Evolutionary conservation across 2,888 invertebrate genomes (phyloP), one percentile per base, ranked within the genome.

Genomic region (Spodoptera littoralis): DNA sequence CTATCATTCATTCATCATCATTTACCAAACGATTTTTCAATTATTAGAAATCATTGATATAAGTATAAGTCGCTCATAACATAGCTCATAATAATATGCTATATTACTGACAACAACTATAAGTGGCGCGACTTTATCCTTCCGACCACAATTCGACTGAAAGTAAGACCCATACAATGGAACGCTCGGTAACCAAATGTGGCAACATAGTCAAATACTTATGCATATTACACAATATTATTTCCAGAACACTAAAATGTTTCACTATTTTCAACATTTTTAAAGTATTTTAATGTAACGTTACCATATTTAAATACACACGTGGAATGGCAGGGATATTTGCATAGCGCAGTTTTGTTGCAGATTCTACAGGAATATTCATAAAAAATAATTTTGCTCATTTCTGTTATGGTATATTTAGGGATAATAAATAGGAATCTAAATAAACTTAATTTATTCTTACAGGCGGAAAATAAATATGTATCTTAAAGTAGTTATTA

Each of bases 201-300:
- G 8, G 9, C 9, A 36, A 9, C 36, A 36, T 36, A 36, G 5
- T 36, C 36, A 36, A 36, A 36, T 36, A n/a, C n/a, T n/a, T n/a
- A 36, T 36, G 36, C 6, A 36, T 36, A 36, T 27, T 67, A 73
- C 73, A 67, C 73, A 76, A 73, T 77, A 73, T 76, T 72, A 65
- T 63, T 53, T 56, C 45, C 62, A 66, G 49, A 59, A 62, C 59
- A 60, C 60, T 60, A 54, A 69, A 75, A 76, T 65, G 59, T 47
- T 72, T 63, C 61, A 76, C 62, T 59, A 70, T 70, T 61, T 69
- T 67, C 49, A 52, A 54, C 58, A 54, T 68, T 64, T 70, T 65
- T 45, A 24, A 57, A 61, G 36, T 59, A 76, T 70, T 73, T 73
- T 66, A 76, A 73, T 73, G 61, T 63, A 60, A 62, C 58, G 54